Evolutionary conservation across 1,140 invertebrate genomes (phyloP), one percentile per base, ranked within the genome.

Genomic region (Apolygus lucorum): DNA sequence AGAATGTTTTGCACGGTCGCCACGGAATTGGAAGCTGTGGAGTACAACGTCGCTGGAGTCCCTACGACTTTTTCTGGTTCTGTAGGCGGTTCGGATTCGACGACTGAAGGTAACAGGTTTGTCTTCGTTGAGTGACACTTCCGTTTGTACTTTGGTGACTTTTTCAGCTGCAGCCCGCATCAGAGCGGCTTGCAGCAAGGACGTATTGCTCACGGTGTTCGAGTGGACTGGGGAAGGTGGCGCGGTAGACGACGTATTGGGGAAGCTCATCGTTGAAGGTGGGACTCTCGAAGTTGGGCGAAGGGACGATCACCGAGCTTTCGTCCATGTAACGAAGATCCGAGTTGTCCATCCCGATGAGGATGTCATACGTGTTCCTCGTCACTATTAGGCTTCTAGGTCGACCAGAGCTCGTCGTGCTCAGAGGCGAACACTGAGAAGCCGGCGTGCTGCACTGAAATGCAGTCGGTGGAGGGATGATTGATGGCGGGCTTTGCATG

Each of bases 321-420:
- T 95, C 92, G 76, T 94, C 92, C 92, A 94, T 93, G 76, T 85
- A 95, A 21, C 88, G 83, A 42, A 94, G 79, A 79, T 94, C 92
- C 14, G 88, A 88, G 62, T 86, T 87, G 76, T 93, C 90, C 75
- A 92, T 79, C 68, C 88, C 89, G 26, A 88, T 84, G 66, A 92
- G 79, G 68, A 90, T 81, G 76, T 93, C 90, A 76, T 88, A 91
- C 26, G 86, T 87, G 13, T 73, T 72, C 29, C 78, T 74, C 24
- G 80, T 78, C 1, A 84, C 78, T 69, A 82, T 80, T 69, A 87
- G 78, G 69, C 82, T 85, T 75, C 80, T 83, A 24, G 84, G 82
- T 74, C 83, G 76, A 70, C 86, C 84, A 54, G 83, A 81, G 69
- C 81, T 81, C 28, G 83, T 84, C 69, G 84, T 83, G 1, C 79